Evolutionary conservation across 2,888 invertebrate species (phyloP), one percentile per base, ranked within the genome.

Genomic region (Bruchidius siliquastri): DNA sequence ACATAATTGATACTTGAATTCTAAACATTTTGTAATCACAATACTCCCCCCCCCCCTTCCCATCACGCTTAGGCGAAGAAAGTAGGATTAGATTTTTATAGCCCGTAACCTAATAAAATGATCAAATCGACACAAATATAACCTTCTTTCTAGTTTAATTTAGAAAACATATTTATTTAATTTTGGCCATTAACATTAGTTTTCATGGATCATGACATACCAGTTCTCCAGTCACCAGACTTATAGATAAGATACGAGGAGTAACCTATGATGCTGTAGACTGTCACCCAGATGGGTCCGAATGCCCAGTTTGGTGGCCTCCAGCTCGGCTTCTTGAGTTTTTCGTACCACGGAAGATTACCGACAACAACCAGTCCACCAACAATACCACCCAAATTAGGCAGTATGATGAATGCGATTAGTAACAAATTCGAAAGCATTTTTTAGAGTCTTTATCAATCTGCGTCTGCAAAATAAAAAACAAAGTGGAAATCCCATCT

Each of bases 261-360:
- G 82, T 93, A 94, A 0, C 96, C 96, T 91, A 96, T 94, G 2
- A 91, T 88, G 2, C 90, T 89, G 82, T 96, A 96, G 10, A 96
- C 85, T 0, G 88, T 83, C 0, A 93, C 93, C 96, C 96, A 96
- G 2, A 92, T 90, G 0, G 94, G 94, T 0, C 89, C 93, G 83
- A 95, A 95, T 0, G 90, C 87, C 91, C 92, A 92, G 79, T 93
- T 92, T 0, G 96, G 96, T 26, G 96, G 96, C 21, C 90, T 91
- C 90, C 92, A 95, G 0, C 87, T 83, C 0, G 96, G 95, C 81
- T 91, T 92, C 76, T 92, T 92, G 69, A 96, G 83, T 0, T 88
- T 87, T 82, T 91, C 89, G 83, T 93, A 95, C 95, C 95, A 95
- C 13, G 22, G n/a, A n/a, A 68, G 26, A 68, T 71, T 71, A 21